These are phyloP conservation scores for Diachrysia chrysitis DNA, from an alignment of 2,888 invertebrate species.

Conservation along the genomic window DNA sequence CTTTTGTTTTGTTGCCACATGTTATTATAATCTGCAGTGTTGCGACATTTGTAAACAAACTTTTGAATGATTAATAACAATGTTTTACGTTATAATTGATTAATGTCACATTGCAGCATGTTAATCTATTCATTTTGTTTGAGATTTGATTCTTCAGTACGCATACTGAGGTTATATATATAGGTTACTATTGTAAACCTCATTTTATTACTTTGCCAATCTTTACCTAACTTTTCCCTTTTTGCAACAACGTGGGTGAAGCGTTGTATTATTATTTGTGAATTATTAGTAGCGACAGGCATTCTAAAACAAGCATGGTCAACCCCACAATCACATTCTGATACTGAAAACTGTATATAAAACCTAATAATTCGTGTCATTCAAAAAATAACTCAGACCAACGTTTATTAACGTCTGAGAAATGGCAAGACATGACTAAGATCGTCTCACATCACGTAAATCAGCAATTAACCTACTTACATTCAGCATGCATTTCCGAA, in stretches of 20 bases:
- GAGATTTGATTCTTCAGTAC: background rate
- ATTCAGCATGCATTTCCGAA: slow-evolving; percentile 48
- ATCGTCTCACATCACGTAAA: slow-evolving; percentile 15
- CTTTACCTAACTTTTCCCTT: no score
- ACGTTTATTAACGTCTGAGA: no score
- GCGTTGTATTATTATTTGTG: background rate
- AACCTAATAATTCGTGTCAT: background rate
- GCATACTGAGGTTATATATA: no score
- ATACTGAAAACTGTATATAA: background rate
- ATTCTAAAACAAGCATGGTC: background rate
- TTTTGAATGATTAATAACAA: background rate
- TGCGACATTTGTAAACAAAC: background rate
- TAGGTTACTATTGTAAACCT: no score
- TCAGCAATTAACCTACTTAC: slow-evolving; percentile 50
- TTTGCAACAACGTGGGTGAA: no score
- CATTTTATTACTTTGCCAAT: no score
- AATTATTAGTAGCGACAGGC: background rate
- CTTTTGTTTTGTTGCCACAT: slow-evolving; percentile 1
- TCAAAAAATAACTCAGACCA: slow-evolving; percentile 25
- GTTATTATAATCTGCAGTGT: background rate
- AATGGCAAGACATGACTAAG: slow-evolving; percentile 5
- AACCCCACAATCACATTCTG: background rate
- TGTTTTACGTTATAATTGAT: background rate
- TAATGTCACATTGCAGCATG: background rate
- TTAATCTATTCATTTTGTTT: background rate